Evolutionary conservation across 2,113 vertebrate species (phyloP).

Genomic region (Camelus dromedarius): DNA sequence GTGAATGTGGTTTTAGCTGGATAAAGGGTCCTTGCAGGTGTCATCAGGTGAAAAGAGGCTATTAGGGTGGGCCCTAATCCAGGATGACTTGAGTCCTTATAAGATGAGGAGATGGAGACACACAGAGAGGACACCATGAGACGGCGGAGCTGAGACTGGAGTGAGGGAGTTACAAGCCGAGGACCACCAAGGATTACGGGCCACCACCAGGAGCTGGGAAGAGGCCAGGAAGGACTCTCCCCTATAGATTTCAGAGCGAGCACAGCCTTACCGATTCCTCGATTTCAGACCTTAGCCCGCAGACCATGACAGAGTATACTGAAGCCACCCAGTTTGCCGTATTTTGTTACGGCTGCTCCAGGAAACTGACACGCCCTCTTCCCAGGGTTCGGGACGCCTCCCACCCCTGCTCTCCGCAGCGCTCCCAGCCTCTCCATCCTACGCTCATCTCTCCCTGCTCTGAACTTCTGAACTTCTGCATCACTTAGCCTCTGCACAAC

Average conservation of each 20-base stretch:
- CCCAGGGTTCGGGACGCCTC: background rate
- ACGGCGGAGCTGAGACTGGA: background rate
- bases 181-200: background rate
- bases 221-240: background rate
- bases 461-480: slow-evolving; percentile 5
- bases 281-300: background rate
- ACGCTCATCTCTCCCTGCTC: background rate
- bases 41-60: background rate
- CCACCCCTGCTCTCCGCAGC: rapidly evolving
- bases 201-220: background rate
- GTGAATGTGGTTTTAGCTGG: background rate
- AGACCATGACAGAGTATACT: background rate
- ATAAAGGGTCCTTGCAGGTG: background rate
- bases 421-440: background rate
- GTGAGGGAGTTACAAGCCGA: background rate
- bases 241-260: background rate
- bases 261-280: background rate
- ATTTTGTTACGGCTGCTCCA: background rate
- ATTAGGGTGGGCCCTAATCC: background rate
- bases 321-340: background rate
- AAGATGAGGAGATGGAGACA: background rate
- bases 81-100: background rate
- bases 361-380: rapidly evolving
- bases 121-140: rapidly evolving
- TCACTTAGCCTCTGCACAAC: background rate